These are phyloP conservation scores for Spisula subtruncata DNA, from an alignment of 2,888 invertebrate species.

Conservation along the genomic window DNA sequence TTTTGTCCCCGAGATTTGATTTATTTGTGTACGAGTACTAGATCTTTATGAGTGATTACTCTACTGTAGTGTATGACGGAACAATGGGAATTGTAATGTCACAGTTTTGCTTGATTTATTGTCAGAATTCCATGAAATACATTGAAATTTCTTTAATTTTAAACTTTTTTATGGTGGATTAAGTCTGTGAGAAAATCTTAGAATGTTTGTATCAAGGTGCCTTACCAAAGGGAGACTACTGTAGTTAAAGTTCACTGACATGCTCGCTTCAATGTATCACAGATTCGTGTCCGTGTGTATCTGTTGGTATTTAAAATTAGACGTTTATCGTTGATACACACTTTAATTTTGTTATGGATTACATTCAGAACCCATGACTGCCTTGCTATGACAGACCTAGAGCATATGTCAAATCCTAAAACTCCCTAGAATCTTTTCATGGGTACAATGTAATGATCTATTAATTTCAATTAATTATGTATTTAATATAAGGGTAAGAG, in stretches of 20 bases:
- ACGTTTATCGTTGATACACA: no score
- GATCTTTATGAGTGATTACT: conserved; percentile 6
- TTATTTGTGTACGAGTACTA: background rate
- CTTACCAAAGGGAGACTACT: background rate
- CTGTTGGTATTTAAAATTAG: no score
- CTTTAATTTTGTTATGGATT: no score
- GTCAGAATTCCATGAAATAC: background rate
- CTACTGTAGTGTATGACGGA: background rate
- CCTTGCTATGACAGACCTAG: no score
- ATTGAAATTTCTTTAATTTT: background rate
- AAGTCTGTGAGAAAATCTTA: conserved; percentile 1
- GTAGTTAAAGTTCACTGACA: background rate
- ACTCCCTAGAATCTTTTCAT: no score
- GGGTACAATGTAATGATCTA: no score
- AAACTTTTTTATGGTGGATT: background rate
- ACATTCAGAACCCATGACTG: no score
- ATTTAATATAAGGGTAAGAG: no score
- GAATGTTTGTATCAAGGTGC: background rate
- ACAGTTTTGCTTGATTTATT: background rate
- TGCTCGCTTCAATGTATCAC: no score
- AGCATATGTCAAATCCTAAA: no score
- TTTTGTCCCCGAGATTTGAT: background rate
- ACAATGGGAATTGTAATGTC: background rate
- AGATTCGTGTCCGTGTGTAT: no score
- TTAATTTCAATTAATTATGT: no score